Evolutionary conservation across 2,113 vertebrate species (phyloP).

Genomic region (Turdus rufiventris): DNA sequence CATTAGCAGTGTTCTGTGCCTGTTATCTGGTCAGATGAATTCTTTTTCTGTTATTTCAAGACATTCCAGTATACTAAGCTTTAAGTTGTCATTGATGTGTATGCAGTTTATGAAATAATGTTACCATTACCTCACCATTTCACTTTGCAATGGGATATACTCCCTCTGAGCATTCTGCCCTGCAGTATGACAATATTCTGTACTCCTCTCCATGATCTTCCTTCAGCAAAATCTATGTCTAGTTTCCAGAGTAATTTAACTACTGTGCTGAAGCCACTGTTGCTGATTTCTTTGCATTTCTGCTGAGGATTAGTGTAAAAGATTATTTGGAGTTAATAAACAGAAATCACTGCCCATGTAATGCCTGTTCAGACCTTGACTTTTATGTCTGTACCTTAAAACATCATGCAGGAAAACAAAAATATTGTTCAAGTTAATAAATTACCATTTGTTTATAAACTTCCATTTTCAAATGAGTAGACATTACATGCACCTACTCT

Average conservation of each 20-base stretch:
- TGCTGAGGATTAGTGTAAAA: neutral
- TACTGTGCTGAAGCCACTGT: neutral
- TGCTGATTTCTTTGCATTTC: neutral
- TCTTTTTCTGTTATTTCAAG: slow-evolving; percentile 29
- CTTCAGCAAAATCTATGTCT: neutral
- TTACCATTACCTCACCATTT: slow-evolving; percentile 24
- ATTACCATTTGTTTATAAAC: neutral
- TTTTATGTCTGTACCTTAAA: neutral
- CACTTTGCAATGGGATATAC: neutral
- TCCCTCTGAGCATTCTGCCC: neutral
- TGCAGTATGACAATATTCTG: neutral
- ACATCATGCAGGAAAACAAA: neutral
- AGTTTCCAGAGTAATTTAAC: neutral
- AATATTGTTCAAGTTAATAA: neutral
- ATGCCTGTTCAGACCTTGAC: neutral
- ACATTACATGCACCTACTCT: neutral
- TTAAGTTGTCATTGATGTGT: neutral
- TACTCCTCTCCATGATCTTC: neutral
- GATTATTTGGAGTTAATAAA: neutral
- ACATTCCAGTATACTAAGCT: neutral
- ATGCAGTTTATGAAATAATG: slow-evolving; percentile 1
- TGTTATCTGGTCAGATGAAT: slow-evolving; percentile 14
- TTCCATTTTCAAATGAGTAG: neutral
- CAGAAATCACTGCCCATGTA: neutral
- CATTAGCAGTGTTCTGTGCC: neutral